A percentile compares a stretch with the other conserved stretches of the same genome.
Conservation (phyloP, 2,113 vertebrate species). For the Dolichallabes microphthalmus region DNA sequence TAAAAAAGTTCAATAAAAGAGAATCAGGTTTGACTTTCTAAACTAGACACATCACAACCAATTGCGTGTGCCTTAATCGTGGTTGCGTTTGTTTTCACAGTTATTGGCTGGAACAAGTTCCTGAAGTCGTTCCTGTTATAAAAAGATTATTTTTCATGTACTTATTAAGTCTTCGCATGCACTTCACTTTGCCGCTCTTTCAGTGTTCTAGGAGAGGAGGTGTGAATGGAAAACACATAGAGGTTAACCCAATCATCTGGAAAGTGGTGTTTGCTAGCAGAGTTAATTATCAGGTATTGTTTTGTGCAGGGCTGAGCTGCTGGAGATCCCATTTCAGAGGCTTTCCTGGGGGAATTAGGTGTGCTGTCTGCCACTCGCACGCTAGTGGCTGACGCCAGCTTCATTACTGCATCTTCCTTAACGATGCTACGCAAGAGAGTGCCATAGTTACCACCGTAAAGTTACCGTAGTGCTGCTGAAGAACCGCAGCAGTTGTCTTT, state of each 20-base stretch:
- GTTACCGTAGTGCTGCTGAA: conserved; percentile 49
- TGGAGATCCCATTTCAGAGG: conserved; percentile 33
- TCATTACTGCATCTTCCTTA: conserved; percentile 48
- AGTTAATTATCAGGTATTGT: conserved; percentile 62
- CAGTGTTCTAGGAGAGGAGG: conserved; percentile 41
- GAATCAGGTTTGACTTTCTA: not conserved
- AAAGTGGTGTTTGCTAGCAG: conserved; percentile 47
- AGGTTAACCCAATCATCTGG: conserved; percentile 47
- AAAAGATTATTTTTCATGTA: not conserved
- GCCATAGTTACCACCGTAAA: conserved; percentile 53
- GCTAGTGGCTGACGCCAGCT: conserved; percentile 40
- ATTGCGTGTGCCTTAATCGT: not conserved
- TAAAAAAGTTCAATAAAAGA: not conserved
- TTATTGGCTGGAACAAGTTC: not conserved
- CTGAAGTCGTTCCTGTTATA: not conserved
- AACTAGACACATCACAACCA: not conserved
- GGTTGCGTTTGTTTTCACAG: not conserved
- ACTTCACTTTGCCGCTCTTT: conserved; percentile 41
- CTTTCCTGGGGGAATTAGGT: conserved; percentile 43
- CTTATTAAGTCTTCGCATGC: conserved; percentile 38
- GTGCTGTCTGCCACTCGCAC: conserved; percentile 39
- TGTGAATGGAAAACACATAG: conserved; percentile 53
- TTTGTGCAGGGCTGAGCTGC: conserved; percentile 41
- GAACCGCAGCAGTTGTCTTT: conserved; percentile 22
- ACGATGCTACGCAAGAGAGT: conserved; percentile 45